Percentiles rank a stretch among this genome's conserved stretches.
These are phyloP conservation scores for Deilephila porcellus DNA, from an alignment of 2,888 invertebrate genomes.

Conservation along the genomic window DNA sequence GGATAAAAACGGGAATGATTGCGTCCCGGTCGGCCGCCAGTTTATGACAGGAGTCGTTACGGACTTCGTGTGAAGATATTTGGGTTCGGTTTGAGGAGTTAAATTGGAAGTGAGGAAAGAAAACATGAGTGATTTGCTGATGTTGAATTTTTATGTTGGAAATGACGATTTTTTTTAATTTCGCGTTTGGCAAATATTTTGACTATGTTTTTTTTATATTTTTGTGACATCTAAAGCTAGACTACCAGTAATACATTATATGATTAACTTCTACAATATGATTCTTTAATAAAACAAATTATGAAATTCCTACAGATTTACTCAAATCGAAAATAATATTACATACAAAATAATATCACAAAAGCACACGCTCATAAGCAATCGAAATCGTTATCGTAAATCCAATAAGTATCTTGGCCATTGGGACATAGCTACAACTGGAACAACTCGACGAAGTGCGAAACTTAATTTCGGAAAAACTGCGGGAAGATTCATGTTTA, in stretches of 20 bases:
- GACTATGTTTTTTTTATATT: no score
- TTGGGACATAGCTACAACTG: slow-evolving; percentile 31
- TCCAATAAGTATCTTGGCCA: slow-evolving; percentile 10
- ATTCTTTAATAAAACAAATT: background rate
- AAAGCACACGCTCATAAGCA: background rate
- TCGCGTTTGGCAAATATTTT: no score
- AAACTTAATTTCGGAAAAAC: slow-evolving; percentile 29
- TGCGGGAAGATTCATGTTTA: slow-evolving; percentile 21
- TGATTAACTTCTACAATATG: no score
- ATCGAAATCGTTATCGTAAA: background rate
- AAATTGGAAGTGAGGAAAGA: no score
- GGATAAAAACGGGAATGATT: slow-evolving; percentile 2
- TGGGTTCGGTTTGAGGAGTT: background rate
- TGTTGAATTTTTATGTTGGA: no score
- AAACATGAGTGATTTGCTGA: no score
- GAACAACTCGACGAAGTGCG: slow-evolving; percentile 20
- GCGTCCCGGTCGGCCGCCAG: background rate
- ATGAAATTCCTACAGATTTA: background rate
- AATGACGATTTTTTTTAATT: no score
- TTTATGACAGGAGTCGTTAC: background rate
- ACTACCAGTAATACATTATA: no score
- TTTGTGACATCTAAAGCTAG: no score
- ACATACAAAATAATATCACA: background rate
- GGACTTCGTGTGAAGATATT: background rate
- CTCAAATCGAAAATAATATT: no score